Evolutionary conservation across 2,797 vertebrate genomes (phyloP), one percentile per base, ranked within the genome.

Genomic region (Coccyzus lansbergi): DNA sequence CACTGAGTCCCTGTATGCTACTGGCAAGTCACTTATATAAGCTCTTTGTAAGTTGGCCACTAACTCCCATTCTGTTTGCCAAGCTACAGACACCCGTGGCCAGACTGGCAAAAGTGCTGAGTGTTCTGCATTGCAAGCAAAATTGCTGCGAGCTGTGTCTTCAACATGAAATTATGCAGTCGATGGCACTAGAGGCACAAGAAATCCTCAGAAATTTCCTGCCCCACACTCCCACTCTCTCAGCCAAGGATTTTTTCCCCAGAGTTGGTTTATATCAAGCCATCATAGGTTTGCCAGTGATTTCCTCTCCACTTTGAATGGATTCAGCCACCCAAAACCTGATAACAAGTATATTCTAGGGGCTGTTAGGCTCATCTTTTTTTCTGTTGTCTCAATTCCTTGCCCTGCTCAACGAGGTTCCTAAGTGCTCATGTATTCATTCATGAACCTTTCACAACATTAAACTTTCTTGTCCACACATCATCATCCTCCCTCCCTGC

Each of bases 11-110:
- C 93, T 94, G 64, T 84, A 70, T 94, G 52, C 64, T 93, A 81
- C 81, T 94, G 93, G 92, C 93, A 95, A 93, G 63, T 48, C 71
- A 75, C 83, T 93, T 86, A 90, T 95, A 90, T 74, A 88, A 92
- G 75, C 86, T 65, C 85, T 96, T 95, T 91, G 83, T 85, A 51
- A 74, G 53, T 75, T 95, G 94, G 93, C 90, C 62, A 83, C 49
- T 71, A 70, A 10, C 25, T 92, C 86, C 75, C 21, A 2, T 85
- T 89, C 60, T 83, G 6, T 74, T 96, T 94, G 91, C 90, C 95
- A 95, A 74, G 72, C 86, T 49, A 44, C 0, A 18, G 94, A 91
- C 84, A 83, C 88, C 82, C 91, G 78, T 82, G 76, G 93, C 89
- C 86, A 78, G 90, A 72, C 72, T 88, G 82, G 91, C 82, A 91